Evolutionary conservation across 2,888 invertebrate species (phyloP), one percentile per base, ranked within the genome.

Genomic region (Tricholauxania praeusta): DNA sequence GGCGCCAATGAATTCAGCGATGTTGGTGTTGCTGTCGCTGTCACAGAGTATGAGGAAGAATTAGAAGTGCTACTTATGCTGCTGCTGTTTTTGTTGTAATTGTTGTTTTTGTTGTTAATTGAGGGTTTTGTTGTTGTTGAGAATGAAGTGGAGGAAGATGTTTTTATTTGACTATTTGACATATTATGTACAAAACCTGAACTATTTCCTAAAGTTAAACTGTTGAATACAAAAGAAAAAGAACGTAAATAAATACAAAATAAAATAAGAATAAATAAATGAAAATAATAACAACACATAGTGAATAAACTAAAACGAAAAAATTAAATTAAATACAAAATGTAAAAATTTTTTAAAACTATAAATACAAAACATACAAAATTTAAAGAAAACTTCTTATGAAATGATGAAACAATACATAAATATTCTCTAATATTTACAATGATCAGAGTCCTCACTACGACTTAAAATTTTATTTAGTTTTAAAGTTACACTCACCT

Each of bases 131-230:
- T 76, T 71, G 74, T 71, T 28, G 49, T 6, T 51, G 64, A 49
- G 19, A 22, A 51, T 64, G 28, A 12, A 64, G n/a, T 49, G 64
- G 49, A 22, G 51, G 64, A 51, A 64, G 64, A 64, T 77, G 81
- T 77, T 78, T 81, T 82, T 78, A 78, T 78, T 75, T 80, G 78
- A 78, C 78, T 82, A 81, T 77, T 85, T 39, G 39, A 39, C 79
- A 82, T 83, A 81, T 81, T 87, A 85, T 87, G 83, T 85, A 86
- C 83, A 86, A 83, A 83, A 82, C 81, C 82, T 79, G 80, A 78
- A 81, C 82, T 84, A 84, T 82, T 83, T 79, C 85, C 87, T 86
- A 87, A 84, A 77, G 85, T 82, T 81, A 85, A 85, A 83, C 87
- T 87, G 84, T 85, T 76, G 70, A 74, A 69, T 72, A 60, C 59